Evolutionary conservation across 2,797 vertebrate species (phyloP).

Genomic region (Platalea minor): DNA sequence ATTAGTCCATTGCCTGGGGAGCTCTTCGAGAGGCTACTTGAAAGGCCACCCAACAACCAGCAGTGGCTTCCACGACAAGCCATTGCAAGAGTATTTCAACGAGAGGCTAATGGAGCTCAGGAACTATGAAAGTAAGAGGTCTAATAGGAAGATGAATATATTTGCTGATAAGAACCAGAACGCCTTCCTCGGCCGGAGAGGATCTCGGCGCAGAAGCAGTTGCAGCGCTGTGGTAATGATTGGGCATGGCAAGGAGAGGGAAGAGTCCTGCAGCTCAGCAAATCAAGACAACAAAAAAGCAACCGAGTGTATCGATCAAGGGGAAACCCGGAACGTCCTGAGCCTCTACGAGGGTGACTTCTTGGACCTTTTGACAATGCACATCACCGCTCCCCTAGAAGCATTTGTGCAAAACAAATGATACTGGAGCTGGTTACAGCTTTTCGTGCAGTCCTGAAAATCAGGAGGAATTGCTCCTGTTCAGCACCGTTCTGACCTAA

Average conservation of each 20-base stretch:
- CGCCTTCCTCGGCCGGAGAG: not conserved
- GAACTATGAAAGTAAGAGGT: not conserved
- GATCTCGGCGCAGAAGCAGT: not conserved
- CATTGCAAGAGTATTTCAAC: constrained; percentile 38
- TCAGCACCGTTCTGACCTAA: not conserved
- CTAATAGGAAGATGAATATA: not conserved
- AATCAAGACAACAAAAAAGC: fast-evolving
- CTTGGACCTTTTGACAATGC: constrained; percentile 19
- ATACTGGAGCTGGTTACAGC: not conserved
- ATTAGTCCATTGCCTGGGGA: not conserved
- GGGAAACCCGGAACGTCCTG: not conserved
- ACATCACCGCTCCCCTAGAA: not conserved
- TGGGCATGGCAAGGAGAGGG: fast-evolving
- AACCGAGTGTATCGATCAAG: fast-evolving
- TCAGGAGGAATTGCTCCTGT: not conserved
- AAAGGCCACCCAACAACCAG: not conserved
- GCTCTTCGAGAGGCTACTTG: not conserved
- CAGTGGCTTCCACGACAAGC: constrained; percentile 34
- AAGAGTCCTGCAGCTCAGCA: not conserved
- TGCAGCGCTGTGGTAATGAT: not conserved
- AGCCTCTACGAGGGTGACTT: not conserved
- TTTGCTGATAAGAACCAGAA: not conserved
- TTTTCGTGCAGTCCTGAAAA: fast-evolving
- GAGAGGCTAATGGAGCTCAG: constrained; percentile 48
- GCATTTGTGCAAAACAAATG: not conserved